Evolutionary conservation across 2,797 vertebrate species (phyloP), one percentile per base, ranked within the genome.

Genomic region (Danio choprae): DNA sequence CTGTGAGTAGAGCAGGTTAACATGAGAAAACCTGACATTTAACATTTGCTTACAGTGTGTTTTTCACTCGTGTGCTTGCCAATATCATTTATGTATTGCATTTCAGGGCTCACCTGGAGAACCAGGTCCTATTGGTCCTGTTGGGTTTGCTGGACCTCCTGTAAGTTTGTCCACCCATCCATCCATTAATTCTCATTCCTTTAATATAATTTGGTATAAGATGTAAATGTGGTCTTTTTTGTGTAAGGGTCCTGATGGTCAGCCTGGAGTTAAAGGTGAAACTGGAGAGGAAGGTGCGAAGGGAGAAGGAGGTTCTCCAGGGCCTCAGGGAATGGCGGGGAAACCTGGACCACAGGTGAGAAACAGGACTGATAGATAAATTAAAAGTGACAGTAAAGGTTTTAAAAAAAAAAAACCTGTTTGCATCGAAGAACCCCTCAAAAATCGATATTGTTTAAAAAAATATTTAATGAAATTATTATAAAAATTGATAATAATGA

Each of bases 251-350:
- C 87, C 91, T 69, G 97, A 98, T 83, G 98, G 97, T 81, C 96
- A 98, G 63, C 95, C 97, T 29, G 98, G 98, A 70, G 92, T 93
- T 18, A 99, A 98, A 93, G 98, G 98, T 84, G 97, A 98, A 77
- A 87, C 94, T 16, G 98, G 98, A 75, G 97, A 98, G 81, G 88
- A 90, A 18, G 98, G 98, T 5, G 92, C 88, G 77, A 98, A 97
- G 83, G 98, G 98, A 84, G 96, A 99, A 84, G 87, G 89, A 56
- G 98, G 98, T 75, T 89, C 96, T 84, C 92, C 95, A 56, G 98
- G 98, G 80, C 97, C 96, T 56, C 98, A 96, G 77, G 98, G 98
- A 12, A 93, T 93, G 80, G 90, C 96, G 84, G 98, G 98, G 18
- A 97, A 95, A 88, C 89, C 91, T 77, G 98, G 98, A 65, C 87